Percentiles rank a stretch among this genome's conserved stretches.
Evolutionary conservation across 2,113 vertebrate genomes (phyloP).

Genomic region (Erinaceus europaeus): DNA sequence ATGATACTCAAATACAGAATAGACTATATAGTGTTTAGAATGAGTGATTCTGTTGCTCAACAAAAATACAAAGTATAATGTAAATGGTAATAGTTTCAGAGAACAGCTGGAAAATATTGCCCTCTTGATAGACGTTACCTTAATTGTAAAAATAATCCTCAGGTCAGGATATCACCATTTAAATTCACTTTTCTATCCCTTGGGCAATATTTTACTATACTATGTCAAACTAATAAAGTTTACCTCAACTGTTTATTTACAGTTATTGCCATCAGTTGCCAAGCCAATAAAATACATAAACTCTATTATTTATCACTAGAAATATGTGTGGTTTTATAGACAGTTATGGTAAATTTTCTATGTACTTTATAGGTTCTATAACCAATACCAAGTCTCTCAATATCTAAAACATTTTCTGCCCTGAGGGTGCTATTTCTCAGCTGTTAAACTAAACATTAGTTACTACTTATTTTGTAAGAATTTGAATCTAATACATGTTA

Average conservation of each 20-base stretch:
- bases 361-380: conserved; percentile 68
- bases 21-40: conserved; percentile 44
- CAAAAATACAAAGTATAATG: conserved; percentile 38
- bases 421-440: conserved; percentile 50
- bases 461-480: conserved; percentile 43
- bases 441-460: conserved; percentile 52
- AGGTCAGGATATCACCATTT: conserved; percentile 65
- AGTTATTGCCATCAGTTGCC: conserved; percentile 62
- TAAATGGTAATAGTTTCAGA: conserved; percentile 43
- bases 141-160: conserved; percentile 61
- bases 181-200: conserved; percentile 59
- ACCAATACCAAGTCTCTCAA: conserved; percentile 67
- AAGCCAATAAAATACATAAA: conserved; percentile 72
- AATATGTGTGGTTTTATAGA: conserved; percentile 59
- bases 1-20: conserved; percentile 28
- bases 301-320: conserved; percentile 62
- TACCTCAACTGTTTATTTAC: conserved; percentile 67
- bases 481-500: conserved; percentile 41
- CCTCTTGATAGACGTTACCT: conserved; percentile 69
- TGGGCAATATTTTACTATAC: conserved; percentile 46
- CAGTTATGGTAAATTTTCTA: conserved; percentile 45
- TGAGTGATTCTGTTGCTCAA: conserved; percentile 59
- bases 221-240: conserved; percentile 47
- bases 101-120: conserved; percentile 75
- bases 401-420: conserved; percentile 71